Percentiles rank a stretch among this genome's conserved stretches.
phyloP scores from a whole-genome alignment of 2,888 invertebrate genomes.

The Hybos culiciformis region DNA sequence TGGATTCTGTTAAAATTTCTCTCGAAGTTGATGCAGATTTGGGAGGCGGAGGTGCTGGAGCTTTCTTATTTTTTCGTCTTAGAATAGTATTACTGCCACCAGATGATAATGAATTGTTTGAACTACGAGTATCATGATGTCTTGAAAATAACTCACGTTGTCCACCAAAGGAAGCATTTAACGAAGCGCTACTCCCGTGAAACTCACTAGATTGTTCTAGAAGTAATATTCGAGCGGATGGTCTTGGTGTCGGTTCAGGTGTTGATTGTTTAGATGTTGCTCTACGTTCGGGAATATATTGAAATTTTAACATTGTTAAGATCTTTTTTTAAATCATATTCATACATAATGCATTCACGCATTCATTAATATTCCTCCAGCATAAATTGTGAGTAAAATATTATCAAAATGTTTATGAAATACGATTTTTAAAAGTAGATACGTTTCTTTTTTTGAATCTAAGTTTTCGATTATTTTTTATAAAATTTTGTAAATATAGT shows the following conservation, averaged over 20 bases:
- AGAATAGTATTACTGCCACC: constrained; percentile 19
- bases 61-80: constrained; percentile 23
- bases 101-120: constrained; percentile 23
- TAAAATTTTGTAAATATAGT: too few relatives aligned
- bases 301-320: constrained; percentile 27
- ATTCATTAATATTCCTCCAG: constrained; percentile 5
- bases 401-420: too few relatives aligned
- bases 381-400: too few relatives aligned
- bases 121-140: constrained; percentile 21
- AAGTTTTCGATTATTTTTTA: too few relatives aligned
- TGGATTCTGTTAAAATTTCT: constrained; percentile 15
- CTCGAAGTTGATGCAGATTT: constrained; percentile 14
- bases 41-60: constrained; percentile 24
- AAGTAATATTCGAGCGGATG: constrained; percentile 15
- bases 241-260: constrained; percentile 24
- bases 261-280: constrained; percentile 22
- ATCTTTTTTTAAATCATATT: constrained; percentile 1
- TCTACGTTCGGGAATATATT: constrained; percentile 29
- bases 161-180: constrained; percentile 15
- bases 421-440: too few relatives aligned
- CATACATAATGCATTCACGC: too few relatives aligned
- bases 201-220: constrained; percentile 21
- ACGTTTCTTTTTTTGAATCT: too few relatives aligned
- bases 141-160: constrained; percentile 16
- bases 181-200: constrained; percentile 25